Conservation (phyloP, 2,797 vertebrate genomes). For the Centroberyx gerrardi region DNA sequence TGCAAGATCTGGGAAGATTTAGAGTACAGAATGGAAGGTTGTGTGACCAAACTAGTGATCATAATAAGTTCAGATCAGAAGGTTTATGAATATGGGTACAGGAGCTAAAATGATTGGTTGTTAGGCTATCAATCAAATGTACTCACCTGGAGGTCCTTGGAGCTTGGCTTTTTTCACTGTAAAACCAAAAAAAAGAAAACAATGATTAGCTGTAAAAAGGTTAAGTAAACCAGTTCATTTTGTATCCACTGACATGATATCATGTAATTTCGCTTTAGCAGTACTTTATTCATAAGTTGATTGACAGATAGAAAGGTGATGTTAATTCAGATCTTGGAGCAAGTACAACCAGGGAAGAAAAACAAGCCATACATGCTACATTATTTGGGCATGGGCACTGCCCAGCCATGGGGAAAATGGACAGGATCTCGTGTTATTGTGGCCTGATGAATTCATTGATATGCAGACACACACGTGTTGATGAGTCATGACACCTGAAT, state of each 20-base stretch:
- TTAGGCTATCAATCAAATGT: not conserved
- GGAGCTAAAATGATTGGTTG: not conserved
- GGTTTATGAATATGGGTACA: too few species aligned
- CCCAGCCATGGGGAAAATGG: not conserved
- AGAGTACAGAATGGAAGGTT: not conserved
- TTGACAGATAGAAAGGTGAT: not conserved
- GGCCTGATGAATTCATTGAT: constrained; percentile 33
- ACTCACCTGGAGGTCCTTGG: constrained; percentile 82
- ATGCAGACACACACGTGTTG: constrained; percentile 36
- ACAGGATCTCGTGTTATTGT: constrained; percentile 26
- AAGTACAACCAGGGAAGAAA: not conserved
- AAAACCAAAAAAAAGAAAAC: constrained; percentile 53
- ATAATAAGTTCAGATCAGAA: not conserved
- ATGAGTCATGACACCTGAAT: constrained; percentile 30
- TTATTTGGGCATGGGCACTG: not conserved
- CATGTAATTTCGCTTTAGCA: not conserved
- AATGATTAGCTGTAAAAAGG: constrained; percentile 6
- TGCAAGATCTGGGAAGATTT: not conserved
- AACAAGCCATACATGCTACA: constrained; percentile 5
- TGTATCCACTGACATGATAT: not conserved
- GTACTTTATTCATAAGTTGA: not conserved
- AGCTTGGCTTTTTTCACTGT: constrained; percentile 89
- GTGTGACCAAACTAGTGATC: not conserved
- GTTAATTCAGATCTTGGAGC: not conserved
- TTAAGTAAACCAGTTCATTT: not conserved